Percentiles rank a stretch among this genome's conserved stretches.
phyloP scores from a whole-genome alignment of 2,797 vertebrate species.

The Salmo trutta region DNA sequence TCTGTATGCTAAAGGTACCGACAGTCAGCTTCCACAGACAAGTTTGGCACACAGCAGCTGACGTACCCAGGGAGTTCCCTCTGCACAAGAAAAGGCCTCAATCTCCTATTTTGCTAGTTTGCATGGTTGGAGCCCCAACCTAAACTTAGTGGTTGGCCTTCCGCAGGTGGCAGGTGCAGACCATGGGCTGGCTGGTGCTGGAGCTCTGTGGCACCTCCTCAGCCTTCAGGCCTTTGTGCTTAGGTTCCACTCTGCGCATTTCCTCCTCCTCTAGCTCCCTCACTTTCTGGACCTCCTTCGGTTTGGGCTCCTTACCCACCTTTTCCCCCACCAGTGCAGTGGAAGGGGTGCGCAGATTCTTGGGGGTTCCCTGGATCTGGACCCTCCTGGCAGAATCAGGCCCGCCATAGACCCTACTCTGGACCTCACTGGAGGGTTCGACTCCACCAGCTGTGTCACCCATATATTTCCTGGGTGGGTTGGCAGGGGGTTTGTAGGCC shows the following conservation, averaged over 20 bases:
- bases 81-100: neutral
- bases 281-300: conserved; percentile 63
- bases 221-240: conserved; percentile 55
- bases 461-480: conserved; percentile 78
- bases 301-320: conserved; percentile 66
- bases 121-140: conserved; percentile 13
- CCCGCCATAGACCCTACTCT: conserved; percentile 72
- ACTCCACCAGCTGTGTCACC: conserved; percentile 72
- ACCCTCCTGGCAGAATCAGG: conserved; percentile 79
- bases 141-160: conserved; percentile 64
- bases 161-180: conserved; percentile 79
- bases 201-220: conserved; percentile 63
- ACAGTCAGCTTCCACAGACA: conserved; percentile 10
- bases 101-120: neutral
- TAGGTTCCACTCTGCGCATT: conserved; percentile 65
- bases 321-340: conserved; percentile 76
- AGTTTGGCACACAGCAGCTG: neutral
- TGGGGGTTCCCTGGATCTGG: conserved; percentile 81
- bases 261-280: conserved; percentile 61
- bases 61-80: conserved; percentile 1
- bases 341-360: conserved; percentile 81
- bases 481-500: conserved; percentile 86
- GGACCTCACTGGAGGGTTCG: conserved; percentile 76
- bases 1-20: neutral
- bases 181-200: conserved; percentile 52